These are phyloP conservation scores for Neotoxoptera formosana DNA, from an alignment of 1,140 invertebrate species.

Conservation along the genomic window DNA sequence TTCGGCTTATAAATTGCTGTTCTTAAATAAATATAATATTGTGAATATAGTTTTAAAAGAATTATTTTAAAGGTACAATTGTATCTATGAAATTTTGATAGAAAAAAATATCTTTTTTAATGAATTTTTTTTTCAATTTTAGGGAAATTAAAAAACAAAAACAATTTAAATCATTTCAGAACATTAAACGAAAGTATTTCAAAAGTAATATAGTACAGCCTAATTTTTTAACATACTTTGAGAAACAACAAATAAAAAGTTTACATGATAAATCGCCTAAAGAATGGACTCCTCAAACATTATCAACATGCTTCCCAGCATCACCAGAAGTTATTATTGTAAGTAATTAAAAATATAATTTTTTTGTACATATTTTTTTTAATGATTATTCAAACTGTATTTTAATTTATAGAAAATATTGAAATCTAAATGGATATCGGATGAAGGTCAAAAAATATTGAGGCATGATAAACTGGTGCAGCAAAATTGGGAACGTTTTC, in stretches of 20 bases:
- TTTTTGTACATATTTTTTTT: background rate
- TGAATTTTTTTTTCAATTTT: background rate
- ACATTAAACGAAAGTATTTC: slow-evolving; percentile 60
- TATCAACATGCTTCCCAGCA: slow-evolving; percentile 83
- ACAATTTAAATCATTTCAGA: slow-evolving; percentile 51
- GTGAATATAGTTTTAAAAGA: too few species aligned
- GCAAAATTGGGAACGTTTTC: slow-evolving; percentile 73
- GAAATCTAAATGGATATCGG: slow-evolving; percentile 71
- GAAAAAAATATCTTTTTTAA: background rate
- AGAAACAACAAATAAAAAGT: slow-evolving; percentile 82
- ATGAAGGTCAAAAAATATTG: slow-evolving; percentile 67
- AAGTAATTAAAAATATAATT: slow-evolving; percentile 9
- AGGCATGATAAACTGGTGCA: slow-evolving; percentile 72
- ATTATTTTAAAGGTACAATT: too few species aligned
- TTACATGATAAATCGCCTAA: slow-evolving; percentile 73
- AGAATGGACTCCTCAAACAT: slow-evolving; percentile 75
- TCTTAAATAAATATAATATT: background rate
- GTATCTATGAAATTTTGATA: background rate
- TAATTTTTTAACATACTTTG: slow-evolving; percentile 81
- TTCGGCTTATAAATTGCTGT: background rate
- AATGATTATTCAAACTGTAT: background rate
- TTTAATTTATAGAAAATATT: slow-evolving; percentile 69
- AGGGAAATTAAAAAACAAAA: slow-evolving; percentile 28
- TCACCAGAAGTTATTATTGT: slow-evolving; percentile 68
- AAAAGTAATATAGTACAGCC: slow-evolving; percentile 65